Conservation (phyloP, 2,888 invertebrate species). For the Hedychridium roseum region DNA sequence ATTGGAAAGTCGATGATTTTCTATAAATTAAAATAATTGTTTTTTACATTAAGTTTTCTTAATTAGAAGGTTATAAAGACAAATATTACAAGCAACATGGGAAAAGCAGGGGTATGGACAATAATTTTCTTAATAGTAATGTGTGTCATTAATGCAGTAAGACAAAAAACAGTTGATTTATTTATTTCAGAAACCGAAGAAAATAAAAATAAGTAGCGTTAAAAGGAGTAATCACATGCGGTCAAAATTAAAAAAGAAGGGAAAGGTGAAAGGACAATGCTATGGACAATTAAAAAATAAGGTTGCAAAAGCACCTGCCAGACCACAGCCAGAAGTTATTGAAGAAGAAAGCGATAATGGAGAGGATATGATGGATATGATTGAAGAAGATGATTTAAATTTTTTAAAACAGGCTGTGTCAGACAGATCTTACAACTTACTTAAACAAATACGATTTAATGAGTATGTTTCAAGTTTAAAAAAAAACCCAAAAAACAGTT, state of each 20-base stretch:
- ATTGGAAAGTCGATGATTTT: too few relatives aligned
- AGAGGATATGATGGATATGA: conserved; percentile 68
- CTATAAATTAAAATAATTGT: too few relatives aligned
- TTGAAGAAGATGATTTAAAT: conserved; percentile 67
- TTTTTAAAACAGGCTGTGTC: conserved; percentile 65
- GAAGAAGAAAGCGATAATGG: conserved; percentile 66
- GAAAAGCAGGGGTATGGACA: too few relatives aligned
- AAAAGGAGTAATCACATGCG: conserved; percentile 62
- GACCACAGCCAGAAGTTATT: conserved; percentile 34
- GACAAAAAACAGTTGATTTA: neutral
- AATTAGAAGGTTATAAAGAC: too few relatives aligned
- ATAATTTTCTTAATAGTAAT: too few relatives aligned
- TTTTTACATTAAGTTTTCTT: too few relatives aligned
- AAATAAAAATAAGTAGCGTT: conserved; percentile 58
- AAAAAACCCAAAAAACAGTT: too few relatives aligned
- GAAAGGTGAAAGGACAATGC: conserved; percentile 56
- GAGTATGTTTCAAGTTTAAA: conserved; percentile 34
- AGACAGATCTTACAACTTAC: conserved; percentile 64
- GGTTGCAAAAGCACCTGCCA: conserved; percentile 41
- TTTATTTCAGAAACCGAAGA: conserved; percentile 65
- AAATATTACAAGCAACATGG: too few relatives aligned
- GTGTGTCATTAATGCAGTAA: too few relatives aligned
- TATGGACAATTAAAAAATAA: conserved; percentile 58
- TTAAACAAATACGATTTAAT: conserved; percentile 60
- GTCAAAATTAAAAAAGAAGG: conserved; percentile 59